Evolutionary conservation across 35 echinoderm and acorn worm species (phyloP).

Genomic region (Acanthaster planci): DNA sequence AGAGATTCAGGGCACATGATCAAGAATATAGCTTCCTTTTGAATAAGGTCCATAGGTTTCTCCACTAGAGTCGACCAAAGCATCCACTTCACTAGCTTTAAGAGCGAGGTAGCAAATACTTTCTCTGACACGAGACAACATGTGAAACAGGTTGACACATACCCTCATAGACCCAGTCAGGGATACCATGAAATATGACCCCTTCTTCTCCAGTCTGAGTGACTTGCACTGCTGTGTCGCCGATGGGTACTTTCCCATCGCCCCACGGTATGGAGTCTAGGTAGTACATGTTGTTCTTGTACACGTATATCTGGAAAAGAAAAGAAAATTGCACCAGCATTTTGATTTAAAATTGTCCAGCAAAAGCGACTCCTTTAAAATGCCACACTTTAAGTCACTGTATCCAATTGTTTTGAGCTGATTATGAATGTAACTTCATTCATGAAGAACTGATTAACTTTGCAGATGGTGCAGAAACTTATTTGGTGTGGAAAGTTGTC

Average conservation of each 20-base stretch:
- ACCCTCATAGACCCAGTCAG: conserved; percentile 79
- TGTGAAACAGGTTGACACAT: neutral
- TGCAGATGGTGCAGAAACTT: no score
- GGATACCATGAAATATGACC: conserved; percentile 52
- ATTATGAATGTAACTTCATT: no score
- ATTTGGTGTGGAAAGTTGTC: no score
- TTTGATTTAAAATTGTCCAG: no score
- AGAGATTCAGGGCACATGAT: no score
- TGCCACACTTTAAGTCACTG: no score
- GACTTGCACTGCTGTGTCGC: conserved; percentile 22
- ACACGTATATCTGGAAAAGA: conserved; percentile 47
- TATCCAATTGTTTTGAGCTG: no score
- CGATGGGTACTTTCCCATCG: neutral
- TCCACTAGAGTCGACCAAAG: no score
- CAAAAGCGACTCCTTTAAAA: no score
- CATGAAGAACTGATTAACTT: no score
- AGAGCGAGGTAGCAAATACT: no score
- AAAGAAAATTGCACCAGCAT: neutral
- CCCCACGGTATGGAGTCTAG: neutral
- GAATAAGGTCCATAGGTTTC: conserved; percentile 8
- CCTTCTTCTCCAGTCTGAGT: conserved; percentile 35
- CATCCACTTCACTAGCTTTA: no score
- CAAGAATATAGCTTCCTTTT: neutral
- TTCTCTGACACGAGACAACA: neutral
- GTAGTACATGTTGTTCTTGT: conserved; percentile 60